phyloP scores from a whole-genome alignment of 2,113 vertebrate genomes.

The Tinamus guttatus region DNA sequence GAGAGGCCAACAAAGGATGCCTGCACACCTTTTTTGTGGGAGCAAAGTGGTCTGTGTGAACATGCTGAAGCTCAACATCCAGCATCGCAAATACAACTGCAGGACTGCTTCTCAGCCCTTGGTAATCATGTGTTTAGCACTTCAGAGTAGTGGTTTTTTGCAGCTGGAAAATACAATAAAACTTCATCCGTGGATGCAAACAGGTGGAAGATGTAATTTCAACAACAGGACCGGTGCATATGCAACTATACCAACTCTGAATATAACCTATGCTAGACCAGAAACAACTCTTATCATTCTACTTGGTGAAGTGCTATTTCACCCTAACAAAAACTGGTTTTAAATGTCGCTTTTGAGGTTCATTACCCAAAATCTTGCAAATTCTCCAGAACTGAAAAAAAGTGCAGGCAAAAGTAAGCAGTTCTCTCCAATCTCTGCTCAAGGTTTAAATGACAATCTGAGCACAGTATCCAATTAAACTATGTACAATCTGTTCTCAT shows the following conservation, averaged over 20 bases:
- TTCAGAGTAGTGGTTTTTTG: not conserved
- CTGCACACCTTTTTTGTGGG: not conserved
- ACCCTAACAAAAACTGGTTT: not conserved
- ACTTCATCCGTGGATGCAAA: not conserved
- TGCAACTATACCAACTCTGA: not conserved
- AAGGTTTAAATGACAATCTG: not conserved
- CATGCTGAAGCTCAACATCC: not conserved
- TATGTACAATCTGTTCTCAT: not conserved
- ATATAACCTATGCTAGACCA: not conserved
- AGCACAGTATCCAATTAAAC: not conserved
- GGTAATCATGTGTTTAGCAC: not conserved
- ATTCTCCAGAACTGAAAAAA: not conserved
- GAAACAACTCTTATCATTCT: not conserved
- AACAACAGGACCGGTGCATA: fast-evolving
- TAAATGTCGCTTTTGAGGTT: not conserved
- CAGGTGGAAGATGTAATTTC: not conserved
- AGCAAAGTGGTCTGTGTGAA: not conserved
- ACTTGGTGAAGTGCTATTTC: not conserved
- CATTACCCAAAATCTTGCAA: not conserved
- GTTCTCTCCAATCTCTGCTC: not conserved
- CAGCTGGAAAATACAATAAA: not conserved
- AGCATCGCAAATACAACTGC: not conserved
- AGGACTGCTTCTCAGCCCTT: not conserved
- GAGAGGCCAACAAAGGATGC: not conserved
- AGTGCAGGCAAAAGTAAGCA: not conserved